These are phyloP conservation scores for Cacoxenus indagator DNA, from an alignment of 2,888 invertebrate genomes.

Conservation along the genomic window DNA sequence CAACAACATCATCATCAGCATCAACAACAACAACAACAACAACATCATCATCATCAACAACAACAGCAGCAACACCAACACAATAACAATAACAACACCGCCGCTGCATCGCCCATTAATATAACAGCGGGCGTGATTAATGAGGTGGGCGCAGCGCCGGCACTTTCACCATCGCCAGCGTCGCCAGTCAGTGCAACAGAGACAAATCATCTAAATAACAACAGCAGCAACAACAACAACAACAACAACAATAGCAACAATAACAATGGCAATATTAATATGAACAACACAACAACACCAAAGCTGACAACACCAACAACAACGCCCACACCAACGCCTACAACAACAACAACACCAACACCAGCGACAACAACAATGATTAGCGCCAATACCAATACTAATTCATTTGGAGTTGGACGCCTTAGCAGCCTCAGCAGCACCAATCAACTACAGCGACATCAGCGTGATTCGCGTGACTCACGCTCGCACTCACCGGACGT, in stretches of 20 bases:
- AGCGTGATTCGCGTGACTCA: conserved; percentile 46
- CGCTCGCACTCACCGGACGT: conserved; percentile 68
- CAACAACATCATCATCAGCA: conserved; percentile 39
- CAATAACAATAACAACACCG: conserved; percentile 7
- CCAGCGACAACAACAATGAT: background rate
- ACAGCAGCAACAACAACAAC: background rate
- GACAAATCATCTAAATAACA: background rate
- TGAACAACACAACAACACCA: background rate
- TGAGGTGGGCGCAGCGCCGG: conserved; percentile 32
- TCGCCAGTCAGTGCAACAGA: conserved; percentile 35
- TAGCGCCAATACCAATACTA: background rate
- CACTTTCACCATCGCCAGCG: conserved; percentile 53
- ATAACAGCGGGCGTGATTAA: conserved; percentile 36
- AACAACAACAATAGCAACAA: background rate
- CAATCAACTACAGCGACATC: conserved; percentile 31
- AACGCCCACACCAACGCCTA: conserved; percentile 27
- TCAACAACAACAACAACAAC: conserved; percentile 34
- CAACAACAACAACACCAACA: background rate
- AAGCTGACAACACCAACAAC: conserved; percentile 23
- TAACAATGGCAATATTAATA: background rate
- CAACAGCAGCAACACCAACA: conserved; percentile 38
- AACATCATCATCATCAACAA: conserved; percentile 15
- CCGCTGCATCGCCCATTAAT: conserved; percentile 40
- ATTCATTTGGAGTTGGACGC: background rate
- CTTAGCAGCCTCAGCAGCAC: conserved; percentile 21